Evolutionary conservation across 2,797 vertebrate genomes (phyloP), one percentile per base, ranked within the genome.

Genomic region (Melanotaenia boesemani): DNA sequence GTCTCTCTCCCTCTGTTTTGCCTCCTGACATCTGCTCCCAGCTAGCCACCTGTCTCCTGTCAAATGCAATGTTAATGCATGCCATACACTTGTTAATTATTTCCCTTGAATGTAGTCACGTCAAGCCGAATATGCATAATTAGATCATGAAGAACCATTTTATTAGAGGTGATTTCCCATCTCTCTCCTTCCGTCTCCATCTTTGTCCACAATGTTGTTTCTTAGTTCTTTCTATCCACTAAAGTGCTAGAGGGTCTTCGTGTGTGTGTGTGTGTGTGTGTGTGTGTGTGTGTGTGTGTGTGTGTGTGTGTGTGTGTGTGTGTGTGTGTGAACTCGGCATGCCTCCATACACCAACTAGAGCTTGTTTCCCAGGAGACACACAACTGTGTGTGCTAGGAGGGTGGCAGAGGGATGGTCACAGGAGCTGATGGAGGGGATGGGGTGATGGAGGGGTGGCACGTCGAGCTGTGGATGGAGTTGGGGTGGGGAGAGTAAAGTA

Each of bases 371-470:
- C 88, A 84, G 91, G 91, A 92, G 86, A 92, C 88, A 66, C 88
- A 91, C 86, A 92, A 91, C 91, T 91, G 91, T 86, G 89, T 91
- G 90, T 91, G 91, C 91, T 79, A 65, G 88, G 89, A 90, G 89
- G 90, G 91, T 91, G 91, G 92, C 90, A 90, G 90, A 90, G 89
- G 88, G 88, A 86, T 80, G 85, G 86, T 71, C 76, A 56, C 66
- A 58, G 87, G 87, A 76, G 80, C 24, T 69, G 78, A 75, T 72
- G 87, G 88, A 76, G 80, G n/a, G 67, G 78, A 75, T 72, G 71
- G 86, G 74, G 86, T 73, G 76, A 88, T 74, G 72, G 81, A 90
- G 86, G 87, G 81, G 88, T 87, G 91, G 91, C 88, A 90, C 75
- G 82, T 86, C 67, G 76, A 85, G 77, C 82, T 18, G 55, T 37